Evolutionary conservation across 2,113 vertebrate species (phyloP).

Genomic region (Anser cygnoides): DNA sequence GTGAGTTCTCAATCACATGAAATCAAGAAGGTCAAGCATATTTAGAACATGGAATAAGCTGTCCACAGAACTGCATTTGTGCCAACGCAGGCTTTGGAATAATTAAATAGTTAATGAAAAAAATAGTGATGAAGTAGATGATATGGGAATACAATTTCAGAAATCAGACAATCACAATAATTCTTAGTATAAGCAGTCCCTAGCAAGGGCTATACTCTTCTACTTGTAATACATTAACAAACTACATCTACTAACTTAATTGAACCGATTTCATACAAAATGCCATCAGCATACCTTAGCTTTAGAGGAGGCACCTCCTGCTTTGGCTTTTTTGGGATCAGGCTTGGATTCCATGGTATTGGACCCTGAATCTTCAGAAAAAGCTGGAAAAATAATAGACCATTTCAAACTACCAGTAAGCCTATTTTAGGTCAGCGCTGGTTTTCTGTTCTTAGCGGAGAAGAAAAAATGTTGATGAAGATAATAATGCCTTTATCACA

Average conservation of each 20-base stretch:
- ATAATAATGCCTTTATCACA: background rate
- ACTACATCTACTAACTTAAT: background rate
- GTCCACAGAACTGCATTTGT: background rate
- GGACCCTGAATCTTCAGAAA: constrained; percentile 81
- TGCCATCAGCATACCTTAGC: constrained; percentile 80
- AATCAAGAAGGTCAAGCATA: background rate
- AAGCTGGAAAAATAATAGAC: constrained; percentile 57
- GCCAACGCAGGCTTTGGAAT: background rate
- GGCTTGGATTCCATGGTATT: constrained; percentile 80
- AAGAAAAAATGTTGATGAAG: background rate
- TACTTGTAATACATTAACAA: background rate
- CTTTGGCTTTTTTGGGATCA: constrained; percentile 87
- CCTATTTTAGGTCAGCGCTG: background rate
- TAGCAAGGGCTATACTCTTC: background rate
- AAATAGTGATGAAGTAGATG: background rate
- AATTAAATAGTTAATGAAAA: background rate
- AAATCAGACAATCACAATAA: background rate
- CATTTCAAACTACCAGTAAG: background rate
- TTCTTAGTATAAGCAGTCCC: background rate
- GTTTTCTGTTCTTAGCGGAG: background rate
- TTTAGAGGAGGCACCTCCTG: constrained; percentile 82
- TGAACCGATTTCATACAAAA: background rate
- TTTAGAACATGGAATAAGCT: background rate
- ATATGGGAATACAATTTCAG: background rate
- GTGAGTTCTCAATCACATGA: background rate